These are phyloP conservation scores for Dendrocincla fuliginosa DNA, from an alignment of 2,797 vertebrate species.

Conservation along the genomic window DNA sequence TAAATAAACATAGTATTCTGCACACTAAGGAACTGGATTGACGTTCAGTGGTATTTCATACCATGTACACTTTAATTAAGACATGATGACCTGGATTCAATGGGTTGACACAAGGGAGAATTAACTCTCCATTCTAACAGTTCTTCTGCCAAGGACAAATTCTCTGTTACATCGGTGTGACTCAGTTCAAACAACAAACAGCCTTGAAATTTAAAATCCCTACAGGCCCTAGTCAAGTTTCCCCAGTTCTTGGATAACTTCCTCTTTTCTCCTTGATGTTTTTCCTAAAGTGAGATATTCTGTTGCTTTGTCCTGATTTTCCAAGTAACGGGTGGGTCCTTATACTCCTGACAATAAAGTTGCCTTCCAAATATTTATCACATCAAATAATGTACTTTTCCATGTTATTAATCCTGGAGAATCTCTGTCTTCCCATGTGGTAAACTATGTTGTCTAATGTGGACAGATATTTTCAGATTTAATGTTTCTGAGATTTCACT, in stretches of 20 bases:
- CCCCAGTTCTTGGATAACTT: constrained; percentile 67
- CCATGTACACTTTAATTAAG: constrained; percentile 69
- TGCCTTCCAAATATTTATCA: constrained; percentile 72
- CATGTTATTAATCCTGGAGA: constrained; percentile 53
- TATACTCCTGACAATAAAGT: constrained; percentile 68
- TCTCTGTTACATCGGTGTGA: constrained; percentile 61
- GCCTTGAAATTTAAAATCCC: constrained; percentile 59
- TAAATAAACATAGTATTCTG: constrained; percentile 61
- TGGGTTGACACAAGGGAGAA: constrained; percentile 47
- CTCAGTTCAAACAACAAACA: constrained; percentile 72
- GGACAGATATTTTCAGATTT: constrained; percentile 8
- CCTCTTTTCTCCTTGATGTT: constrained; percentile 61
- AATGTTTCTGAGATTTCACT: not conserved
- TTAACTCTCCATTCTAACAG: constrained; percentile 59
- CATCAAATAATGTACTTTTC: constrained; percentile 62
- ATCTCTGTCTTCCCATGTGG: constrained; percentile 58
- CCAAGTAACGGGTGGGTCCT: constrained; percentile 72
- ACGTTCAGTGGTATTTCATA: constrained; percentile 53
- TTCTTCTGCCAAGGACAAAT: constrained; percentile 67
- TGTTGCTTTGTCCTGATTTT: constrained; percentile 66
- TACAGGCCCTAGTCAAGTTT: constrained; percentile 52
- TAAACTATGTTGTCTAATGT: not conserved
- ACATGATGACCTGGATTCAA: constrained; percentile 64
- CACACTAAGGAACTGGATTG: constrained; percentile 55
- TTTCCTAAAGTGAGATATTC: constrained; percentile 66